Evolutionary conservation across 2,797 vertebrate genomes (phyloP).

Genomic region (Chaenodraco wilsoni): DNA sequence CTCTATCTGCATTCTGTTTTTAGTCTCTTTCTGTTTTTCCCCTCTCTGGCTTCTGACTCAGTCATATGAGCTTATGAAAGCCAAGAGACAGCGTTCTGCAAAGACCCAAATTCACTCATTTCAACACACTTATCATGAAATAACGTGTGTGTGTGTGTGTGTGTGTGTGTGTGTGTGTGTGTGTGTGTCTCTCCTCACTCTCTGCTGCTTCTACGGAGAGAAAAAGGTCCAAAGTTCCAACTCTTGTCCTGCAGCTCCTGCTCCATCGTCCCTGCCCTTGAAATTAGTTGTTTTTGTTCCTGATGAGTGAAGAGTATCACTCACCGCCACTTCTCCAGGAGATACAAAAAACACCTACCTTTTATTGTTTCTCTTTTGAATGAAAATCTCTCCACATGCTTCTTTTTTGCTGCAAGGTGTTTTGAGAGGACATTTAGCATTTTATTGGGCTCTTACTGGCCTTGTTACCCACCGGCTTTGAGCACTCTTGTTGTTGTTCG

Average conservation of each 20-base stretch:
- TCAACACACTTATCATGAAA: conserved; percentile 38
- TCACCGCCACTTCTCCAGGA: conserved; percentile 32
- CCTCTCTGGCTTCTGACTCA: conserved; percentile 28
- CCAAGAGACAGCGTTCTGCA: conserved; percentile 42
- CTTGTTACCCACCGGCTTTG: conserved; percentile 55
- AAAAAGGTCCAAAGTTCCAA: conserved; percentile 29
- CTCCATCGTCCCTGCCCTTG: conserved; percentile 52
- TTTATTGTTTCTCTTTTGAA: conserved; percentile 27
- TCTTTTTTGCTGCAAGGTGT: conserved; percentile 27
- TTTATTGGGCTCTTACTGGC: conserved; percentile 66
- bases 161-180: conserved; percentile 8
- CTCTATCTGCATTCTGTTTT: conserved; percentile 13
- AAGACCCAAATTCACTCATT: conserved; percentile 47
- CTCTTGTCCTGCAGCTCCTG: conserved; percentile 50
- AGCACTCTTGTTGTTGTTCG: conserved; percentile 58
- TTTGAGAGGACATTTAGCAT: conserved; percentile 68
- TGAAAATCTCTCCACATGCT: conserved; percentile 18
- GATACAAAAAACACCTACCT: conserved; percentile 20
- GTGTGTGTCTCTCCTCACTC: conserved; percentile 5
- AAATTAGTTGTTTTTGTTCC: conserved; percentile 62
- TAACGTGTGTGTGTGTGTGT: no score
- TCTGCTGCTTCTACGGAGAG: conserved; percentile 17
- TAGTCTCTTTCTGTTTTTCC: conserved; percentile 6
- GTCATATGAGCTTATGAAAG: conserved; percentile 57
- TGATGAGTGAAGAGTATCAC: conserved; percentile 59